A percentile compares a stretch with the other conserved stretches of the same genome.
phyloP scores from a whole-genome alignment of 2,797 vertebrate genomes.

The Pseudotriccus pelzelni region DNA sequence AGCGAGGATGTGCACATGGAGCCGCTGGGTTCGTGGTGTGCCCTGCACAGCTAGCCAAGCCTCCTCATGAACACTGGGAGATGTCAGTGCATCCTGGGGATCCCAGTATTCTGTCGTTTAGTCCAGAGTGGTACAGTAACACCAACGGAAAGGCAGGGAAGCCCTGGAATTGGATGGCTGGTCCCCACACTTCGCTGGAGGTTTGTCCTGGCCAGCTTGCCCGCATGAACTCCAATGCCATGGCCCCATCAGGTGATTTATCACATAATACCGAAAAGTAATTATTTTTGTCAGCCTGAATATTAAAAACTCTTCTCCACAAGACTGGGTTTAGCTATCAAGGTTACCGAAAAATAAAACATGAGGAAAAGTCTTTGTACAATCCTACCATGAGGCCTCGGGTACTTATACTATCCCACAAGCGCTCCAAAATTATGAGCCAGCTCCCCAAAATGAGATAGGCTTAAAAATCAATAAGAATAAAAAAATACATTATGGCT shows the following conservation, averaged over 20 bases:
- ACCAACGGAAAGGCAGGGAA: background rate
- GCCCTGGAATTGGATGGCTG: too few species aligned
- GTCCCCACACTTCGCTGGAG: background rate
- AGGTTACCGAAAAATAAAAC: slow-evolving; percentile 53
- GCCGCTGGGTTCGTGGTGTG: background rate
- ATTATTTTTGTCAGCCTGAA: slow-evolving; percentile 26
- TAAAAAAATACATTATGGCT: slow-evolving; percentile 51
- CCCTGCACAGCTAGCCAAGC: background rate
- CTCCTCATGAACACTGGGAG: background rate
- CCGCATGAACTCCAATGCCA: fast-evolving
- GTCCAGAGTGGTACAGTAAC: background rate
- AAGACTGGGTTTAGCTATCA: slow-evolving; percentile 33
- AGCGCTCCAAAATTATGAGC: background rate
- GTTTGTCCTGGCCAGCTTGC: background rate
- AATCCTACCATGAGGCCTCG: background rate
- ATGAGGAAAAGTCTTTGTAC: slow-evolving; percentile 5
- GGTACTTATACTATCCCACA: slow-evolving; percentile 6
- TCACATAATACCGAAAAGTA: background rate
- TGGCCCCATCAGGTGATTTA: background rate
- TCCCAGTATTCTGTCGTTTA: background rate
- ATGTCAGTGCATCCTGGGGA: background rate
- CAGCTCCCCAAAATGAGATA: slow-evolving; percentile 34
- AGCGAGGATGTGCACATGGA: background rate
- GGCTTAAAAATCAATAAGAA: slow-evolving; percentile 69
- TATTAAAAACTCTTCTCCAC: slow-evolving; percentile 18